These are phyloP conservation scores for Agrotis exclamationis DNA, from an alignment of 2,888 invertebrate species.

Conservation along the genomic window DNA sequence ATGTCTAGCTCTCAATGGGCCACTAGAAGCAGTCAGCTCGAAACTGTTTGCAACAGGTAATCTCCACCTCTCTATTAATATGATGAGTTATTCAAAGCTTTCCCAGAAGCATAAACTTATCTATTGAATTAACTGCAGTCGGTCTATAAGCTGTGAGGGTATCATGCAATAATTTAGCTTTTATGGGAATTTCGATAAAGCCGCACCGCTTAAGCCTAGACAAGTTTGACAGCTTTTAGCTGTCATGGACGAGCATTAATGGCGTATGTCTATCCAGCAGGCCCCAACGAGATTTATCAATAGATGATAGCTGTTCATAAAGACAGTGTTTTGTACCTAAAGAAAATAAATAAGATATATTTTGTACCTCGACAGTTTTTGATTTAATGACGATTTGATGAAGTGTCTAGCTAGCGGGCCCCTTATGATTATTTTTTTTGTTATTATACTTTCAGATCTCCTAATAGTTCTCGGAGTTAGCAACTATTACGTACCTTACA, in stretches of 20 bases:
- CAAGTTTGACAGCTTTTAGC: slow-evolving; percentile 9
- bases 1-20: slow-evolving; percentile 12
- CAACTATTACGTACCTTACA: too few species aligned
- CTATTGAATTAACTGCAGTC: slow-evolving; percentile 17
- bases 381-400: too few species aligned
- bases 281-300: too few species aligned
- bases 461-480: too few species aligned
- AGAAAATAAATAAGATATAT: too few species aligned
- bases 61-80: not conserved
- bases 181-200: slow-evolving; percentile 2
- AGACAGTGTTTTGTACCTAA: too few species aligned
- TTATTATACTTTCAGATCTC: too few species aligned
- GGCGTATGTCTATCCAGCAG: too few species aligned
- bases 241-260: slow-evolving; percentile 3
- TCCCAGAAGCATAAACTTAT: slow-evolving; percentile 6
- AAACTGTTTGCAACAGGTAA: slow-evolving; percentile 30
- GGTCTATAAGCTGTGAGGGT: not conserved
- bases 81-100: slow-evolving; percentile 5
- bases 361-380: too few species aligned
- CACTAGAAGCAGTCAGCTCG: slow-evolving; percentile 6
- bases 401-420: too few species aligned
- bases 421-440: too few species aligned
- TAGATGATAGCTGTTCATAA: too few species aligned
- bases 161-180: slow-evolving; percentile 12
- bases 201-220: not conserved